phyloP scores from a whole-genome alignment of 92 coral and sea anemone species.

The Galaxea fascicularis region DNA sequence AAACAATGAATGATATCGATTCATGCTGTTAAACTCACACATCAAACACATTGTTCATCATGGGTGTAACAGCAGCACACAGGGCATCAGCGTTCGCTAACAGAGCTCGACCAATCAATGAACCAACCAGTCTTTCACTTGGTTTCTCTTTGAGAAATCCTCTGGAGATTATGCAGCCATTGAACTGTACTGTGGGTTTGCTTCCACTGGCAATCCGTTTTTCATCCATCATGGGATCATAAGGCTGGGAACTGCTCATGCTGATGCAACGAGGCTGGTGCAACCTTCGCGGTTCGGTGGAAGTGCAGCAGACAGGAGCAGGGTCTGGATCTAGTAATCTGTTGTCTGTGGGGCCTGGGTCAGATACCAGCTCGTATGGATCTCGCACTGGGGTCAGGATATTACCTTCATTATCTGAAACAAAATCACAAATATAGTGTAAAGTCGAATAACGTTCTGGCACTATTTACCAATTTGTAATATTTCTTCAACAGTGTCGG shows the following conservation, averaged over 20 bases:
- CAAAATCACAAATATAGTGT: neutral
- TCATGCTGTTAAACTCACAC: slow-evolving; percentile 76
- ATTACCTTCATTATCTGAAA: slow-evolving; percentile 52
- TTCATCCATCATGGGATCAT: slow-evolving; percentile 76
- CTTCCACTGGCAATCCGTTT: slow-evolving; percentile 66
- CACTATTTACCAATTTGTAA: neutral
- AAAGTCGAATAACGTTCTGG: neutral
- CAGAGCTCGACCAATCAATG: slow-evolving; percentile 89
- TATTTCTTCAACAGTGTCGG: too few relatives aligned
- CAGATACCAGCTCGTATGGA: neutral
- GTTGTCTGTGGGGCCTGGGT: slow-evolving; percentile 49
- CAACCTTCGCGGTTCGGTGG: slow-evolving; percentile 46
- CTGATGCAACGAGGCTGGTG: slow-evolving; percentile 76
- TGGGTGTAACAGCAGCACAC: slow-evolving; percentile 97
- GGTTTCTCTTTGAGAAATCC: slow-evolving; percentile 92
- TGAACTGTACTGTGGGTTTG: slow-evolving; percentile 92
- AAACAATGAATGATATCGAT: too few relatives aligned
- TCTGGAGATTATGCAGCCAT: slow-evolving; percentile 89
- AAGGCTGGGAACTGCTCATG: slow-evolving; percentile 78
- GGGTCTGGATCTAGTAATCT: slow-evolving; percentile 55
- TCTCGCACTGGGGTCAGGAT: slow-evolving; percentile 21
- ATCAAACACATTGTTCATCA: slow-evolving; percentile 85
- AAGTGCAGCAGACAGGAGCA: slow-evolving; percentile 32
- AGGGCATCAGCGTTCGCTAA: slow-evolving; percentile 92
- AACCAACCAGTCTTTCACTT: slow-evolving; percentile 89